Evolutionary conservation across 2,888 invertebrate species (phyloP).

Genomic region (Meiosimyza decipiens): DNA sequence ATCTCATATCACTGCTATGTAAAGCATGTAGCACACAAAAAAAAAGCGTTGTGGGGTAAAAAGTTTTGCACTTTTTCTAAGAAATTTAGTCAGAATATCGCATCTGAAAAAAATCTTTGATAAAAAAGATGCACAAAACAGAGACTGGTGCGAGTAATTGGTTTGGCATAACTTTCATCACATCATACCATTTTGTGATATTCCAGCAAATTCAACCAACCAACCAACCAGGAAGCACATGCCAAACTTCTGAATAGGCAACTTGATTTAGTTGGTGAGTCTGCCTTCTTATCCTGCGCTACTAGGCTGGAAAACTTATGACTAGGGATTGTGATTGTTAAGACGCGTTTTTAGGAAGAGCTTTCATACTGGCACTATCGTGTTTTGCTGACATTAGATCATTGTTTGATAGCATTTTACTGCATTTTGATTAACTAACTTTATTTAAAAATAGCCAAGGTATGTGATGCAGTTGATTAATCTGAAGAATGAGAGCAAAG

Average conservation of each 20-base stretch:
- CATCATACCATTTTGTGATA: slow-evolving; percentile 32
- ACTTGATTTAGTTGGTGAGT: not conserved
- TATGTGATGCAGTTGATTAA: no score
- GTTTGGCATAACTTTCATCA: slow-evolving; percentile 46
- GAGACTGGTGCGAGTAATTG: slow-evolving; percentile 49
- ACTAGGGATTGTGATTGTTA: no score
- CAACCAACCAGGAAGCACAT: slow-evolving; percentile 9
- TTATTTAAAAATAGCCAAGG: no score
- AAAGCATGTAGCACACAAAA: not conserved
- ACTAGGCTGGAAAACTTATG: no score
- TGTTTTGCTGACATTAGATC: no score
- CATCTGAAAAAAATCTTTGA: slow-evolving; percentile 41
- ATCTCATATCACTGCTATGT: slow-evolving; percentile 33
- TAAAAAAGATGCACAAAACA: slow-evolving; percentile 14
- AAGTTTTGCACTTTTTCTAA: slow-evolving; percentile 36
- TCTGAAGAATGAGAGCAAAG: no score
- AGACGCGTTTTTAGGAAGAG: no score
- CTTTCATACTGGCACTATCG: no score
- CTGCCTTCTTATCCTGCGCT: not conserved
- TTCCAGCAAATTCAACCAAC: not conserved
- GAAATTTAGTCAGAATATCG: slow-evolving; percentile 35
- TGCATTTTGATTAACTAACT: no score
- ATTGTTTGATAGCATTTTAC: no score
- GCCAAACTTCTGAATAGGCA: not conserved
- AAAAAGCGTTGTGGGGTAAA: not conserved